Evolutionary conservation across 1,140 invertebrate species (phyloP).

Genomic region (Helicoverpa zea): DNA sequence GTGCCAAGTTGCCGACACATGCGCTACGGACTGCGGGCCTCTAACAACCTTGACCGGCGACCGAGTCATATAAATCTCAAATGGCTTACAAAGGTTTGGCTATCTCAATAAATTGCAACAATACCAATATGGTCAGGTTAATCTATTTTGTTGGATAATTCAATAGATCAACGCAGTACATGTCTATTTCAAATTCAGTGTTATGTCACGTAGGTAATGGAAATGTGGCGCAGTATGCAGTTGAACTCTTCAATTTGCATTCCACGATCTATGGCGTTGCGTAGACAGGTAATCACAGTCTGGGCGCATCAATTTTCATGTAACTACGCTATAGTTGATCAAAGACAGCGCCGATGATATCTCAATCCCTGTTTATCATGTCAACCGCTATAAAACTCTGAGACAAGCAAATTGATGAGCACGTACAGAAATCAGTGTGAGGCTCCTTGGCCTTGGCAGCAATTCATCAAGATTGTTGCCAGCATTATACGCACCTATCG

Average conservation of each 20-base stretch:
- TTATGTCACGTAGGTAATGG: constrained; percentile 12
- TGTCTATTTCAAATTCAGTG: neutral
- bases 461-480: constrained; percentile 51
- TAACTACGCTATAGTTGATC: neutral
- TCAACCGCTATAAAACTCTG: neutral
- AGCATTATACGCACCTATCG: constrained; percentile 47
- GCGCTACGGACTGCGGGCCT: constrained; percentile 72
- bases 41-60: constrained; percentile 79
- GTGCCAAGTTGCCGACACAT: constrained; percentile 68
- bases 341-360: neutral
- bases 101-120: constrained; percentile 50
- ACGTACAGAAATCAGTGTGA: constrained; percentile 43
- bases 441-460: constrained; percentile 57
- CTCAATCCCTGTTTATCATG: constrained; percentile 7
- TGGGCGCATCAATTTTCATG: constrained; percentile 7
- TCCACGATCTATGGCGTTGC: neutral
- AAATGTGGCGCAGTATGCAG: neutral
- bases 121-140: constrained; percentile 42
- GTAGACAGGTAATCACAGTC: constrained; percentile 5
- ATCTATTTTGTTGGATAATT: constrained; percentile 22
- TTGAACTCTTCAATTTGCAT: constrained; percentile 23
- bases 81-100: constrained; percentile 50
- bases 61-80: constrained; percentile 56
- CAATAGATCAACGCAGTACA: constrained; percentile 23
- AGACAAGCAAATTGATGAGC: constrained; percentile 10